Evolutionary conservation across 2,888 invertebrate genomes (phyloP).

Genomic region (Chalcosyrphus nemorum): DNA sequence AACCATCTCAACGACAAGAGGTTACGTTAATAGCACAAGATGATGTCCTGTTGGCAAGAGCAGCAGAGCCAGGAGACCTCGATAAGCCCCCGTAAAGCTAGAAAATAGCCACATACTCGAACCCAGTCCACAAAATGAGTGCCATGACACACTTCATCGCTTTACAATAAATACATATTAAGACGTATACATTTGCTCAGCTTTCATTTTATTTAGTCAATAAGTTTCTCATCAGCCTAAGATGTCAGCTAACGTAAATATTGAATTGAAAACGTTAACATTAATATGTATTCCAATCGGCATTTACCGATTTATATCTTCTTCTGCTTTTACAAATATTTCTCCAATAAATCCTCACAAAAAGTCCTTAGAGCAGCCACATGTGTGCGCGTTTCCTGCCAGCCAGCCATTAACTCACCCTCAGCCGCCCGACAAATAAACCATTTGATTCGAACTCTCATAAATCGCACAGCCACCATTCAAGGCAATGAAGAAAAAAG

Average conservation of each 20-base stretch:
- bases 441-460: slow-evolving; percentile 16
- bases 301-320: background rate
- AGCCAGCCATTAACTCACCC: slow-evolving; percentile 15
- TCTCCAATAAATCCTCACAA: slow-evolving; percentile 22
- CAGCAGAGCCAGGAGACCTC: too few relatives aligned
- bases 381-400: slow-evolving; percentile 17
- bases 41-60: too few relatives aligned
- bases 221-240: background rate
- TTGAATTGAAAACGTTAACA: slow-evolving; percentile 28
- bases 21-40: too few relatives aligned
- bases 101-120: too few relatives aligned
- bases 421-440: slow-evolving; percentile 6
- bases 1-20: too few relatives aligned
- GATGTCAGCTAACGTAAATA: slow-evolving; percentile 14
- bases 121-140: too few relatives aligned
- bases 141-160: too few relatives aligned
- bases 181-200: too few relatives aligned
- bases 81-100: too few relatives aligned
- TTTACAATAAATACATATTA: too few relatives aligned
- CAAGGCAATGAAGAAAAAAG: slow-evolving; percentile 3
- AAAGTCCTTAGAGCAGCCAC: slow-evolving; percentile 3
- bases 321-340: slow-evolving; percentile 9
- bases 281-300: slow-evolving; percentile 36
- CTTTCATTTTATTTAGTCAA: background rate
- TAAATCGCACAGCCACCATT: slow-evolving; percentile 42